Conservation (phyloP, 35 echinoderm and acorn worm species). For the Anneissia japonica region DNA sequence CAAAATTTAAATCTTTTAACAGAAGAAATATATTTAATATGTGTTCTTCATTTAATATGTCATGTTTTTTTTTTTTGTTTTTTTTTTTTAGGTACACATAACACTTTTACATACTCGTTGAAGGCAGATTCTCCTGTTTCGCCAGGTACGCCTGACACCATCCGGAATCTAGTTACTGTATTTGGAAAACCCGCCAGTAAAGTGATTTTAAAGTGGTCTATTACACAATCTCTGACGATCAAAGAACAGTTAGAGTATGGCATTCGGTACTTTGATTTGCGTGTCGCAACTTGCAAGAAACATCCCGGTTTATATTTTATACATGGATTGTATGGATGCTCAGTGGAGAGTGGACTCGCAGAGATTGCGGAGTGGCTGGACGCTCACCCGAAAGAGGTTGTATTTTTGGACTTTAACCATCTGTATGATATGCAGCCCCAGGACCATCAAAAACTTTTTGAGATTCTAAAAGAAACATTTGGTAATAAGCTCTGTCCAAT, state of each 20-base stretch:
- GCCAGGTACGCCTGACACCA: slow-evolving; percentile 69
- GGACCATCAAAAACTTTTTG: slow-evolving; percentile 34
- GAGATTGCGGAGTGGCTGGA: slow-evolving; percentile 59
- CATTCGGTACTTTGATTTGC: slow-evolving; percentile 65
- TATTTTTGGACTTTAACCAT: slow-evolving; percentile 71
- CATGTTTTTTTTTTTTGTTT: slow-evolving; percentile 1
- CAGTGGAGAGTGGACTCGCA: slow-evolving; percentile 24
- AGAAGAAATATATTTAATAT: no score
- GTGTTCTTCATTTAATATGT: no score
- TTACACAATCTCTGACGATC: slow-evolving; percentile 61
- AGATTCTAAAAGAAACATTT: slow-evolving; percentile 24
- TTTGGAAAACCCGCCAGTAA: slow-evolving; percentile 63
- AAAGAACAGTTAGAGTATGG: slow-evolving; percentile 59
- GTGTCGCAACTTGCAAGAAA: slow-evolving; percentile 31
- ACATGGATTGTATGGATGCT: slow-evolving; percentile 54
- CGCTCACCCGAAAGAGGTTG: slow-evolving; percentile 56
- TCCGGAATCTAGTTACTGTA: slow-evolving; percentile 54
- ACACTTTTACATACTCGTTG: slow-evolving; percentile 62
- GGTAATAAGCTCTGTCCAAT: slow-evolving; percentile 33
- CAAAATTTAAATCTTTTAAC: no score
- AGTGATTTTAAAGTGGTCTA: slow-evolving; percentile 59
- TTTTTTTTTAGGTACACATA: slow-evolving; percentile 53
- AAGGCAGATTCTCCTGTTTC: slow-evolving; percentile 40
- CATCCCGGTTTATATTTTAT: slow-evolving; percentile 57
- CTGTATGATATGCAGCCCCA: slow-evolving; percentile 44